Conservation (phyloP, 2,797 vertebrate genomes). For the Xyrichtys novacula region DNA sequence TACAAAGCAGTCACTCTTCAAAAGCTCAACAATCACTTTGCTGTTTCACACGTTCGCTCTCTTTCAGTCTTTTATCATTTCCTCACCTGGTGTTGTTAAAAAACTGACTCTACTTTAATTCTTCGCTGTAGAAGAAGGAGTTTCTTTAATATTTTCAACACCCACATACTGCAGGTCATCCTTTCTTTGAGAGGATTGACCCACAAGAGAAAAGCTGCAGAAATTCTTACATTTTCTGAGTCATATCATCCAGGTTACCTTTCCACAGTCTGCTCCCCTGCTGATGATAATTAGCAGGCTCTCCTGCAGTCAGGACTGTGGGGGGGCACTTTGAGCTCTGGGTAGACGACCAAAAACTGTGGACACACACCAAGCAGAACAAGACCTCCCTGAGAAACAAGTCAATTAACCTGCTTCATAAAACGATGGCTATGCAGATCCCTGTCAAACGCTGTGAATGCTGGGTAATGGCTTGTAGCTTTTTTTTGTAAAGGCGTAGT, state of each 20-base stretch:
- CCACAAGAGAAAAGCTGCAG: neutral
- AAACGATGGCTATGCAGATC: constrained; percentile 7
- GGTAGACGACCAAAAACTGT: constrained; percentile 34
- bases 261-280: constrained; percentile 6
- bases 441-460: constrained; percentile 4
- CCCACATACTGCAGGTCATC: constrained; percentile 14
- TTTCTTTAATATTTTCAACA: constrained; percentile 12
- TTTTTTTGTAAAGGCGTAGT: neutral
- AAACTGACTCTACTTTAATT: neutral
- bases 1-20: constrained; percentile 46
- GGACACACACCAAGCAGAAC: constrained; percentile 35
- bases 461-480: neutral
- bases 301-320: constrained; percentile 26
- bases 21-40: constrained; percentile 32
- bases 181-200: constrained; percentile 4
- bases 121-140: neutral
- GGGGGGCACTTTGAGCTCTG: constrained; percentile 37
- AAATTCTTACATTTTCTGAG: neutral
- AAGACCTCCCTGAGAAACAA: constrained; percentile 39
- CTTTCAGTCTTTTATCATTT: constrained; percentile 47
- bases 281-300: constrained; percentile 55
- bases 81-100: constrained; percentile 12
- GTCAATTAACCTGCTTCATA: constrained; percentile 40
- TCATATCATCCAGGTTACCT: neutral
- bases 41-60: constrained; percentile 36